Percentiles rank a stretch among this genome's conserved stretches.
phyloP scores from a whole-genome alignment of 2,113 vertebrate species.

The Calidris pygmaea region DNA sequence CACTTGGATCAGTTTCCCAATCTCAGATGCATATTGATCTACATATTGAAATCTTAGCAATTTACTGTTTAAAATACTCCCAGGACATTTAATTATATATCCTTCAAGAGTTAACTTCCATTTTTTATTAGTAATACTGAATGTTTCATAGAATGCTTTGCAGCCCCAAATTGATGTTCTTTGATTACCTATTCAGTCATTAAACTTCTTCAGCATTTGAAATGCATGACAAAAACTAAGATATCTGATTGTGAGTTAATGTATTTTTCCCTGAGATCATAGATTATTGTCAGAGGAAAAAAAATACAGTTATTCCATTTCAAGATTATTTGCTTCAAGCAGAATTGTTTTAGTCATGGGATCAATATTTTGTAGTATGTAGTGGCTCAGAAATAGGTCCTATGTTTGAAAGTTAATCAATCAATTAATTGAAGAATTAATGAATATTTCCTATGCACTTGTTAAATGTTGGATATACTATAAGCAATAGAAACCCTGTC shows the following conservation, averaged over 20 bases:
- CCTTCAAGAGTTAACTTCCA: background rate
- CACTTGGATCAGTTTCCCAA: background rate
- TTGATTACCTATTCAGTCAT: background rate
- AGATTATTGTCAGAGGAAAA: background rate
- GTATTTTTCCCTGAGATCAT: background rate
- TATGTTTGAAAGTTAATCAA: constrained; percentile 28
- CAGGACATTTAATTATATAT: background rate
- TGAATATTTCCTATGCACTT: background rate
- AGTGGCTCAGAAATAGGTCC: background rate
- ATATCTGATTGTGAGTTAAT: background rate
- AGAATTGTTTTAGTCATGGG: background rate
- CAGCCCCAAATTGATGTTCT: background rate
- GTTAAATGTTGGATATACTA: background rate
- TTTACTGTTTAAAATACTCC: background rate
- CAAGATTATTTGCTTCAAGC: constrained; percentile 17
- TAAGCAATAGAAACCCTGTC: background rate
- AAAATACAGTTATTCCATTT: background rate
- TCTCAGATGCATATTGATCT: background rate
- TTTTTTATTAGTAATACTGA: background rate
- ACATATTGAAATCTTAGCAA: background rate
- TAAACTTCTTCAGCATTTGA: background rate
- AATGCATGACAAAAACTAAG: background rate
- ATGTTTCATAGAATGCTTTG: background rate
- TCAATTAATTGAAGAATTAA: constrained; percentile 46
- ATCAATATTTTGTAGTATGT: background rate